phyloP scores from a whole-genome alignment of 2,797 vertebrate species.

The Eleutherodactylus coqui region DNA sequence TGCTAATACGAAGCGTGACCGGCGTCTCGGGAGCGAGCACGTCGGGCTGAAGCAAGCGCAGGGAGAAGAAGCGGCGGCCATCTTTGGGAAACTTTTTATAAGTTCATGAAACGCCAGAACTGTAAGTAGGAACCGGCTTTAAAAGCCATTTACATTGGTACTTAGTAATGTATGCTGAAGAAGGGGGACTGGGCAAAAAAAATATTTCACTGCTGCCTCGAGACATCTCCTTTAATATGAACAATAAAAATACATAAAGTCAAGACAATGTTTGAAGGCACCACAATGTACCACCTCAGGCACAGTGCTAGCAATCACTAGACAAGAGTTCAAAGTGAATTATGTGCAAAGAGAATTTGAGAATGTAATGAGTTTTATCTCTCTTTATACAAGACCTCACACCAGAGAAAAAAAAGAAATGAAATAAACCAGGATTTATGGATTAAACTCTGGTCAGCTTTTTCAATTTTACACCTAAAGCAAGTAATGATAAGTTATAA shows the following conservation, averaged over 20 bases:
- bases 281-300: neutral
- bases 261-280: neutral
- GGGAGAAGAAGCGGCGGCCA: too few relatives aligned
- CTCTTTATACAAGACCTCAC: conserved; percentile 22
- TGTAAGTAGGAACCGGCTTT: too few relatives aligned
- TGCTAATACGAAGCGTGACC: too few relatives aligned
- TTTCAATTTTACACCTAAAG: conserved; percentile 54
- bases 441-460: conserved; percentile 42
- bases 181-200: too few relatives aligned
- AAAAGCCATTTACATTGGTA: too few relatives aligned
- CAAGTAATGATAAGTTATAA: conserved; percentile 32
- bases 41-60: too few relatives aligned
- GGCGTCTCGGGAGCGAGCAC: too few relatives aligned
- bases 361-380: conserved; percentile 40
- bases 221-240: too few relatives aligned
- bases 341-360: conserved; percentile 26
- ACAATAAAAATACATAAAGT: neutral
- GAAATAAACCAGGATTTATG: conserved; percentile 31
- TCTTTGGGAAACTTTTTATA: too few relatives aligned
- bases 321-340: conserved; percentile 16
- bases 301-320: neutral
- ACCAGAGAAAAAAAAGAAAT: conserved; percentile 28
- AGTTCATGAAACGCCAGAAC: too few relatives aligned
- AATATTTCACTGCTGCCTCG: too few relatives aligned
- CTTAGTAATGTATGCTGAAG: too few relatives aligned